Percentiles rank a stretch among this genome's conserved stretches.
Evolutionary conservation across 2,113 vertebrate species (phyloP).

Genomic region (Eidolon helvum): DNA sequence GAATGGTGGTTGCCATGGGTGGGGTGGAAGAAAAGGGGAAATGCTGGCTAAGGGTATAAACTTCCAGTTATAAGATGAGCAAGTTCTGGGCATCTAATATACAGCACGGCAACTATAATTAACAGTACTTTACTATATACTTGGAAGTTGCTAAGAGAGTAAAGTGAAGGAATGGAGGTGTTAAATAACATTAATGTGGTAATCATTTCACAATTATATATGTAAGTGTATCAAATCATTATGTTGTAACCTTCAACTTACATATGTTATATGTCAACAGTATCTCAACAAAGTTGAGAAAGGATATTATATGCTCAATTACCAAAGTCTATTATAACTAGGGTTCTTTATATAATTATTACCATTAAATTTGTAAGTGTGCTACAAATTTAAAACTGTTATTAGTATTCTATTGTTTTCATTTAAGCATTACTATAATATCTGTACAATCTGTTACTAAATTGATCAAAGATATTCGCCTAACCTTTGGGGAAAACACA

Average conservation of each 20-base stretch:
- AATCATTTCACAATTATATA: neutral
- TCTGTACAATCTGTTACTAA: conserved; percentile 7
- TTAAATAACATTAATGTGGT: neutral
- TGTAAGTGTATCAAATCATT: neutral
- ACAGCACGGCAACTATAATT: neutral
- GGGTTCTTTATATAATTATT: conserved; percentile 4
- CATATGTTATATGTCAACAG: neutral
- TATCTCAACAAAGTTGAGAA: neutral
- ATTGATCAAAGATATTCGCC: neutral
- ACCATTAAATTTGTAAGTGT: conserved; percentile 22
- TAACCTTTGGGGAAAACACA: conserved; percentile 30
- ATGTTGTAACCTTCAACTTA: neutral
- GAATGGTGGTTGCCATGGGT: neutral
- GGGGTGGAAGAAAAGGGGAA: neutral
- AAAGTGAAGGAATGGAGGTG: neutral
- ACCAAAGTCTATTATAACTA: conserved; percentile 6
- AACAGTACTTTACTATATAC: neutral
- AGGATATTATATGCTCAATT: neutral
- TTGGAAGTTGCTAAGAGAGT: neutral
- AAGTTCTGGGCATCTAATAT: neutral
- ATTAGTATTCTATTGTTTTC: conserved; percentile 5
- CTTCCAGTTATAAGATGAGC: neutral
- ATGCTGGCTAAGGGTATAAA: neutral
- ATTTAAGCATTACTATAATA: conserved; percentile 36
- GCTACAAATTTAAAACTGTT: conserved; percentile 30